Conservation (phyloP, 2,113 vertebrate genomes). For the Bothrops jararaca region DNA sequence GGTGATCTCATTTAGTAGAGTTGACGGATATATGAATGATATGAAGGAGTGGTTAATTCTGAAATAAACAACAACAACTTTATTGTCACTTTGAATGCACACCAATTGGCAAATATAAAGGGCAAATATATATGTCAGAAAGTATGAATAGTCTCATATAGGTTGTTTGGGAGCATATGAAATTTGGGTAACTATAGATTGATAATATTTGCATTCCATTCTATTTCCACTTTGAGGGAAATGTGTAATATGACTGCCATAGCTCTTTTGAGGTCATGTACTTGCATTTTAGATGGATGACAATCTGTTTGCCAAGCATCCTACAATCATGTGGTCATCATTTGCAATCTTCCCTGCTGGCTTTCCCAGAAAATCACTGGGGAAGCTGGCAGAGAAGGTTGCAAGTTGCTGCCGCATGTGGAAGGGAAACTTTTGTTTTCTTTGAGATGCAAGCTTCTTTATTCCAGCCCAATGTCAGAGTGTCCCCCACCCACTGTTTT, state of each 20-base stretch:
- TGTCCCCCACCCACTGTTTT: too few relatives aligned
- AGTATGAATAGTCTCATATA: background rate
- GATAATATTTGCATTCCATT: background rate
- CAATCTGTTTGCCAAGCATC: background rate
- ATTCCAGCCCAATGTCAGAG: too few relatives aligned
- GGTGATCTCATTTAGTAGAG: background rate
- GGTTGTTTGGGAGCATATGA: background rate
- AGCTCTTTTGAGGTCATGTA: background rate
- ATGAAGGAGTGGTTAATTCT: background rate
- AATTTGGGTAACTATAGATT: background rate
- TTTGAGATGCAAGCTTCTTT: too few relatives aligned
- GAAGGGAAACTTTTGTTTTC: too few relatives aligned
- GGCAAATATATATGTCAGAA: too few relatives aligned
- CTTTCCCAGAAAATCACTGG: too few relatives aligned
- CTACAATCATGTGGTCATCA: background rate
- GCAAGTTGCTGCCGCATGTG: too few relatives aligned
- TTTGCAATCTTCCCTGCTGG: background rate
- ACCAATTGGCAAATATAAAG: too few relatives aligned
- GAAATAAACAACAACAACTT: background rate
- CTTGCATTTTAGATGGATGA: background rate
- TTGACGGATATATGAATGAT: background rate
- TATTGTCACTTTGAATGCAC: too few relatives aligned
- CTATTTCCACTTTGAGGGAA: background rate
- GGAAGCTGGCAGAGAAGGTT: too few relatives aligned
- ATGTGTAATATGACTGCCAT: background rate